These are phyloP conservation scores for Botrylloides violaceus DNA, from an alignment of 23 tunicate genomes.

Conservation along the genomic window DNA sequence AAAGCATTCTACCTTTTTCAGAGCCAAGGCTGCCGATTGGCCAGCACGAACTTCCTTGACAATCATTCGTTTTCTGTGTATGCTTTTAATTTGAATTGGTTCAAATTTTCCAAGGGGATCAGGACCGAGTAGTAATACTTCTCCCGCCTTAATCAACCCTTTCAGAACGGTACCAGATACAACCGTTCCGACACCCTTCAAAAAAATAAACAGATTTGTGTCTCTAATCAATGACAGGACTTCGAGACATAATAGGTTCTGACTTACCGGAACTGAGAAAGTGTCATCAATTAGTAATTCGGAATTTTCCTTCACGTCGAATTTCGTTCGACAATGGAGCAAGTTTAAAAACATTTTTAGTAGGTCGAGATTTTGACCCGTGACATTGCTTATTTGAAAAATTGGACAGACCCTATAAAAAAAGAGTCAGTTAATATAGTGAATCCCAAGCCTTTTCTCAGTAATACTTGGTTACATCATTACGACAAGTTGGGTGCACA, in stretches of 20 bases:
- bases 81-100: slow-evolving; percentile 75
- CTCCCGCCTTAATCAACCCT: slow-evolving; percentile 71
- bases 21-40: slow-evolving; percentile 93
- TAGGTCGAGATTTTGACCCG: slow-evolving; percentile 83
- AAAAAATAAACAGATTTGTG: background rate
- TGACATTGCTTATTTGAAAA: slow-evolving; percentile 95
- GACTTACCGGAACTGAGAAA: slow-evolving; percentile 89
- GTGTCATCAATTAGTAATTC: slow-evolving; percentile 96
- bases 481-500: too few relatives aligned
- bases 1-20: slow-evolving; percentile 94
- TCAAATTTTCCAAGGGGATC: slow-evolving; percentile 93
- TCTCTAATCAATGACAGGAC: slow-evolving; percentile 27
- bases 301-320: slow-evolving; percentile 47
- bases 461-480: too few relatives aligned
- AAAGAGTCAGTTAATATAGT: background rate
- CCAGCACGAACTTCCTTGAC: slow-evolving; percentile 86
- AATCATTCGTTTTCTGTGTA: slow-evolving; percentile 81
- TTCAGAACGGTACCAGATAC: slow-evolving; percentile 81
- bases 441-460: too few relatives aligned
- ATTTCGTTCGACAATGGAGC: slow-evolving; percentile 77
- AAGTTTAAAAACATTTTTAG: slow-evolving; percentile 87
- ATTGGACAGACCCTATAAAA: slow-evolving; percentile 88
- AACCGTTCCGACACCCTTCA: slow-evolving; percentile 50
- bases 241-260: background rate
- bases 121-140: slow-evolving; percentile 78